phyloP scores from a whole-genome alignment of 53 echinoderm and acorn worm genomes.

The Zoroaster sp. region DNA sequence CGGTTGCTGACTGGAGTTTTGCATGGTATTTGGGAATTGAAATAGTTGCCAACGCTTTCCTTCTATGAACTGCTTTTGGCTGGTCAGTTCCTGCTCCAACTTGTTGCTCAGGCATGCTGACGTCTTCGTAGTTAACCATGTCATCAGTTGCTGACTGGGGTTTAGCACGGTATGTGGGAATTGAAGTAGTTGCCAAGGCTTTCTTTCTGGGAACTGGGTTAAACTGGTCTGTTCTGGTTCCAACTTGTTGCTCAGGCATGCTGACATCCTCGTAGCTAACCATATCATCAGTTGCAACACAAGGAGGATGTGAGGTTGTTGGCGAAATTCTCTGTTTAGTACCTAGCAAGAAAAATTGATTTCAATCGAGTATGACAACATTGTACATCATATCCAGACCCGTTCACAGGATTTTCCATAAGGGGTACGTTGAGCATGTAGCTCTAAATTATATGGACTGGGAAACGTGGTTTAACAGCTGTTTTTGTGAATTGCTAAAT shows the following conservation, averaged over 20 bases:
- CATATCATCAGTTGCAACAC: neutral
- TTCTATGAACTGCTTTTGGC: neutral
- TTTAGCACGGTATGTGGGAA: neutral
- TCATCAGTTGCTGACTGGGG: neutral
- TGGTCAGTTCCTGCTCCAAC: neutral
- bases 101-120: neutral
- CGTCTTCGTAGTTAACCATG: neutral
- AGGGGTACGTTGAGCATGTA: too few relatives aligned
- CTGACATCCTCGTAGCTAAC: neutral
- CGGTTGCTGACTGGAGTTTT: neutral
- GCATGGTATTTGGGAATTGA: neutral
- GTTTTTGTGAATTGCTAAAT: too few relatives aligned
- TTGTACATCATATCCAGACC: too few relatives aligned
- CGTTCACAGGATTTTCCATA: too few relatives aligned
- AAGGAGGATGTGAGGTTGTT: too few relatives aligned
- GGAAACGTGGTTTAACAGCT: too few relatives aligned
- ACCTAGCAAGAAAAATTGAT: too few relatives aligned
- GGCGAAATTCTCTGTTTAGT: too few relatives aligned
- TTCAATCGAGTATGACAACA: too few relatives aligned
- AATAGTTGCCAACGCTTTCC: too few relatives aligned
- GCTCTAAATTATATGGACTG: too few relatives aligned
- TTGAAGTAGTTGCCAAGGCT: too few relatives aligned
- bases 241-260: neutral
- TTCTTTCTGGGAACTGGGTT: neutral
- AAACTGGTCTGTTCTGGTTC: neutral